Evolutionary conservation across 2,113 vertebrate genomes (phyloP), one percentile per base, ranked within the genome.

Genomic region (Myodes glareolus): DNA sequence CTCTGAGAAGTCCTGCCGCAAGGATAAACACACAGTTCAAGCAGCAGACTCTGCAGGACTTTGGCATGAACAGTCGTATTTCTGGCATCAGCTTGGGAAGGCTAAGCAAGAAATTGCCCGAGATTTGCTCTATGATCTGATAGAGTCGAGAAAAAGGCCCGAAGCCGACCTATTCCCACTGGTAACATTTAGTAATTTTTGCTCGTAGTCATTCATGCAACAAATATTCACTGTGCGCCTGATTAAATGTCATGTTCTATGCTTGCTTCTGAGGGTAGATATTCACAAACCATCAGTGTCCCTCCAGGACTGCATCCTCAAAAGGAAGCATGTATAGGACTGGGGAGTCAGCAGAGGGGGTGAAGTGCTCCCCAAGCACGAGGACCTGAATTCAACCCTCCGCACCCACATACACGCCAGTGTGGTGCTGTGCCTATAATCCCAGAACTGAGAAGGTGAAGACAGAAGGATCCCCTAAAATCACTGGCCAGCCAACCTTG

Each of bases 131-230:
- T 52, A 7, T 58, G 75, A 85, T 81, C 36, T 75, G 31, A n/a
- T 2, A 85, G 8, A 29, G 88, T 91, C 36, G 25, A 50, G 78
- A 80, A 61, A 82, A 39, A 90, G 50, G 45, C 33, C 14, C 36
- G n/a, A 72, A 61, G 45, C 61, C 55, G 33, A 80, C 39, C 90
- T 91, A 81, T 72, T 90, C 61, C 81, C 39, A 76, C 47, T 16
- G 70, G 88, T 76, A 88, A 91, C 61, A 92, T 47, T 87, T 63
- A 68, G 47, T 86, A 72, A 89, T 42, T 61, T 89, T 61, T 87
- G 70, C 68, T 94, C 88, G 52, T 67, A 55, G 42, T 65, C 91
- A 76, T 67, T 84, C 91, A 85, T 31, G 88, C 81, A 92, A 94
- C 70, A 92, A 95, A 95, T 72, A 90, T 31, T 67, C 72, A 88